Percentiles rank a stretch among this genome's conserved stretches.
Conservation (phyloP, 2,797 vertebrate genomes). For the Pseudomugil tenellus region DNA sequence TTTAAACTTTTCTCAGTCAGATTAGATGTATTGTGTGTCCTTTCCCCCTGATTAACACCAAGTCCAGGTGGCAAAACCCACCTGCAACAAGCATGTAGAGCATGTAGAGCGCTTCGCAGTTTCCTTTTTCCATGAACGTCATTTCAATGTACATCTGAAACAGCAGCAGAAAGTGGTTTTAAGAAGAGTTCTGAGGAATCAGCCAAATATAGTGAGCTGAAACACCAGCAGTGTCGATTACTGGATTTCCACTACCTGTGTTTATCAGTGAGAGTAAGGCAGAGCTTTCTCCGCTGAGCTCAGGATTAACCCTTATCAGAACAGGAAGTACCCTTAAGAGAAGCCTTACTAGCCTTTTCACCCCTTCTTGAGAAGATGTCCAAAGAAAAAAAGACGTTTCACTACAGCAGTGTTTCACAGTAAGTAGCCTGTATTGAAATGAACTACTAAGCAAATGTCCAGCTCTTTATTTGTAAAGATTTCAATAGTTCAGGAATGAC, state of each 20-base stretch:
- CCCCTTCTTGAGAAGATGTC: neutral
- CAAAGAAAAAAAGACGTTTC: neutral
- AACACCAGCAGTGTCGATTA: neutral
- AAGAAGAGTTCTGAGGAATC: neutral
- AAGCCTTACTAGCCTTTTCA: neutral
- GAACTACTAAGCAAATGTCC: neutral
- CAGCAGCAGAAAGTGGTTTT: neutral
- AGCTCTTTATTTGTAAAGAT: constrained; percentile 5
- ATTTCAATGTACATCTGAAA: neutral
- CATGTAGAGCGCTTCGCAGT: no score
- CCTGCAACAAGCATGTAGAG: no score
- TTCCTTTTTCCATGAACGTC: neutral
- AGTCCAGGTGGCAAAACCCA: no score
- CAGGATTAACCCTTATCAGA: neutral
- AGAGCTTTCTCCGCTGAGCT: neutral
- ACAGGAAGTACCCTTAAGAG: neutral
- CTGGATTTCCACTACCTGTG: neutral
- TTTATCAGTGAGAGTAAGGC: neutral
- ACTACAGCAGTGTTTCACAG: neutral
- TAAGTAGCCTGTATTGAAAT: neutral
- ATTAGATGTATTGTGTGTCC: neutral
- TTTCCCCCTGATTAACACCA: neutral
- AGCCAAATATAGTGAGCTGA: neutral
- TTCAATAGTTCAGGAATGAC: neutral
- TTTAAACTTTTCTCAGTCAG: no score